Evolutionary conservation across 1,140 invertebrate species (phyloP).

Genomic region (Metaphire vulgaris): DNA sequence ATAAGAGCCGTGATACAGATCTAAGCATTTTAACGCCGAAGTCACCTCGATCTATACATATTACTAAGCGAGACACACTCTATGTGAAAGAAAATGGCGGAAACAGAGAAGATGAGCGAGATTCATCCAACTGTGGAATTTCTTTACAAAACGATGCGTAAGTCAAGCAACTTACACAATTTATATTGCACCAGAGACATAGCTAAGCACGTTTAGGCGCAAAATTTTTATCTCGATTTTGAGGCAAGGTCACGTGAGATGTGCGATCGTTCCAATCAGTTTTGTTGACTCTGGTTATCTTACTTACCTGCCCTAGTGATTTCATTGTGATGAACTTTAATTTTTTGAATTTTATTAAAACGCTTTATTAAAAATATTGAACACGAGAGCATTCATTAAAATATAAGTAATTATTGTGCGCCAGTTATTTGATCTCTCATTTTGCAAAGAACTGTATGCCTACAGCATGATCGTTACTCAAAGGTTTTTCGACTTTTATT

Average conservation of each 20-base stretch:
- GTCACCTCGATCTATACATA: no score
- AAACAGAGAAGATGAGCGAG: not conserved
- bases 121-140: slow-evolving; percentile 17
- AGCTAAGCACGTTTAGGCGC: not conserved
- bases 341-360: not conserved
- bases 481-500: no score
- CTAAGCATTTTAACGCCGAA: no score
- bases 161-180: slow-evolving; percentile 1
- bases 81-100: slow-evolving; percentile 1
- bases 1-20: no score
- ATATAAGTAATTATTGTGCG: no score
- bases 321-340: not conserved
- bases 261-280: not conserved
- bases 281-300: not conserved
- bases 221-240: not conserved
- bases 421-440: no score
- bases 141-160: slow-evolving; percentile 20
- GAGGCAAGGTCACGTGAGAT: not conserved
- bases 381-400: no score
- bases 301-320: not conserved
- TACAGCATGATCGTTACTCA: no score
- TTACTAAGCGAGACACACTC: no score
- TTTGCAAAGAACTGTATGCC: no score
- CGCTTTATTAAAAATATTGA: no score
- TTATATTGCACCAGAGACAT: not conserved